A percentile compares a stretch with the other conserved stretches of the same genome.
Evolutionary conservation across 1,140 invertebrate genomes (phyloP).

Genomic region (Rhopalosiphum maidis): DNA sequence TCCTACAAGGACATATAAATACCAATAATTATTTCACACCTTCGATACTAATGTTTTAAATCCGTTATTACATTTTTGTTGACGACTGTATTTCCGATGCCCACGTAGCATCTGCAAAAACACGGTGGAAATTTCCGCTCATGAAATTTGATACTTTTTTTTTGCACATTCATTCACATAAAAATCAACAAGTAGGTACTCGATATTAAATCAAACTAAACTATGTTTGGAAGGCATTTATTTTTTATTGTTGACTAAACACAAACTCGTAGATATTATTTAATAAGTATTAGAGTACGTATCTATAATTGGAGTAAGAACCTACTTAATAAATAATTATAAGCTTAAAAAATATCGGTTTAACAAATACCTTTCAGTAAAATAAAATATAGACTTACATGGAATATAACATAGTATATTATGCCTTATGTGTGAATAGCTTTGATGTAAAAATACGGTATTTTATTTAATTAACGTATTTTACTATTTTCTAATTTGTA

Average conservation of each 20-base stretch:
- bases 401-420: neutral
- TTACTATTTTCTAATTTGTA: neutral
- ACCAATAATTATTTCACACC: neutral
- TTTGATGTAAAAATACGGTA: neutral
- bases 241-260: neutral
- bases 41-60: neutral
- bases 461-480: neutral
- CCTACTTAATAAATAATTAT: neutral
- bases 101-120: neutral
- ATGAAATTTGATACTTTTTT: neutral
- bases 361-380: neutral
- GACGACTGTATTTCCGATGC: neutral
- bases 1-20: neutral
- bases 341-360: neutral
- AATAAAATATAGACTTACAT: neutral
- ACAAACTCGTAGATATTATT: neutral
- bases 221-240: neutral
- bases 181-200: neutral
- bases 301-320: neutral
- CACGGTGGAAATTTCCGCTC: neutral
- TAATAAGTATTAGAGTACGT: neutral
- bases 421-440: neutral
- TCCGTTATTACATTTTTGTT: neutral
- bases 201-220: neutral
- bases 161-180: neutral